Evolutionary conservation across 2,888 invertebrate genomes (phyloP).

Genomic region (Pseudanteris insignis): DNA sequence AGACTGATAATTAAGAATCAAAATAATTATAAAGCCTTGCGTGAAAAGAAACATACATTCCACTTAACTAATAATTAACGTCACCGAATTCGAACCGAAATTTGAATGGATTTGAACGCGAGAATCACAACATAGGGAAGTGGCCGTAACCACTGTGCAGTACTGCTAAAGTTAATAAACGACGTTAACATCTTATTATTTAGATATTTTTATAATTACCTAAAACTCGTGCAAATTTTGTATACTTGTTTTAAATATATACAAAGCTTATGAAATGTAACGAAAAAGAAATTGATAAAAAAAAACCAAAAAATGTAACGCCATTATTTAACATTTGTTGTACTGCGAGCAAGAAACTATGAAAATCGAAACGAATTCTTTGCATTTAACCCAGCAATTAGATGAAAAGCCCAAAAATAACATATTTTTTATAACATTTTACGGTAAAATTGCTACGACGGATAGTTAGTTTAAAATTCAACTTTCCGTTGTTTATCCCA

Average conservation of each 20-base stretch:
- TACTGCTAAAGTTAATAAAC: background rate
- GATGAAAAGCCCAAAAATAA: slow-evolving; percentile 14
- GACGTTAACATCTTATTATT: too few species aligned
- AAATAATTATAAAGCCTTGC: slow-evolving; percentile 35
- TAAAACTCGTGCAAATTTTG: too few species aligned
- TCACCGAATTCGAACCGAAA: slow-evolving; percentile 38
- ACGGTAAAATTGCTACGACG: slow-evolving; percentile 23
- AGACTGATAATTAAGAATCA: slow-evolving; percentile 43
- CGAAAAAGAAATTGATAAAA: too few species aligned
- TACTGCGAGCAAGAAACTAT: too few species aligned
- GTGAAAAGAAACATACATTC: slow-evolving; percentile 27
- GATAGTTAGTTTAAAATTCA: slow-evolving; percentile 37
- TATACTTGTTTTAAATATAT: too few species aligned
- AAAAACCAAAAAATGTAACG: too few species aligned
- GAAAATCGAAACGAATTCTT: too few species aligned
- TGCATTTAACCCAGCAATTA: too few species aligned
- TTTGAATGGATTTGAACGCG: slow-evolving; percentile 57
- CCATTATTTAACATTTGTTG: too few species aligned
- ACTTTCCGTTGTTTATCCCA: slow-evolving; percentile 22
- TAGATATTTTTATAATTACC: too few species aligned
- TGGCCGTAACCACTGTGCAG: slow-evolving; percentile 36
- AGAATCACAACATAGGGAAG: slow-evolving; percentile 60
- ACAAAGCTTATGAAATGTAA: too few species aligned
- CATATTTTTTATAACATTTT: slow-evolving; percentile 40
- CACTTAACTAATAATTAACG: slow-evolving; percentile 12